phyloP scores from a whole-genome alignment of 2,797 vertebrate species.

The Jordanella pulchra region DNA sequence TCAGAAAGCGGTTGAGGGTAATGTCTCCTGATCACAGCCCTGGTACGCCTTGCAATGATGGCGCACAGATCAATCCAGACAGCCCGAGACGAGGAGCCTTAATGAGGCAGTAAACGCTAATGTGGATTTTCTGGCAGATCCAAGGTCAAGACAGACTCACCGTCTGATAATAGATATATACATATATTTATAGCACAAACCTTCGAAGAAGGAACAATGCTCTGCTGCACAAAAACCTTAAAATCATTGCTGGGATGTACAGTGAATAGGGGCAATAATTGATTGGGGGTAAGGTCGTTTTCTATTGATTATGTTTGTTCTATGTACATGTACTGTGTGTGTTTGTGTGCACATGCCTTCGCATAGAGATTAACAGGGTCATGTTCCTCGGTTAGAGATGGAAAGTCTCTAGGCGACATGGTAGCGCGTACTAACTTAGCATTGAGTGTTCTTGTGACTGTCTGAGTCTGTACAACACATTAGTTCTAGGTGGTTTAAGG shows the following conservation, averaged over 20 bases:
- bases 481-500: slow-evolving; percentile 55
- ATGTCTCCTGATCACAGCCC: slow-evolving; percentile 53
- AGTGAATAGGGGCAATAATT: slow-evolving; percentile 80
- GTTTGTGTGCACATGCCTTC: slow-evolving; percentile 71
- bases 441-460: slow-evolving; percentile 68
- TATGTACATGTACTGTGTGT: slow-evolving; percentile 75
- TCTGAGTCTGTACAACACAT: slow-evolving; percentile 61
- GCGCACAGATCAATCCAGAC: slow-evolving; percentile 55
- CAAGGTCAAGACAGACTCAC: slow-evolving; percentile 61
- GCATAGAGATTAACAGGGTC: slow-evolving; percentile 76
- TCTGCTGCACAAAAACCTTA: slow-evolving; percentile 80
- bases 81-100: slow-evolving; percentile 53
- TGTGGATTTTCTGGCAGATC: slow-evolving; percentile 59
- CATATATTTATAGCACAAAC: slow-evolving; percentile 75
- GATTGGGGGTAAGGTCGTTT: slow-evolving; percentile 67
- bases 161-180: slow-evolving; percentile 60
- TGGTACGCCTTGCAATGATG: slow-evolving; percentile 37
- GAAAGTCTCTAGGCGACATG: slow-evolving; percentile 54
- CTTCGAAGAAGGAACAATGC: slow-evolving; percentile 70
- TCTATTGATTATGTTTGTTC: slow-evolving; percentile 75
- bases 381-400: slow-evolving; percentile 61
- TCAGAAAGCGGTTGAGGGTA: slow-evolving; percentile 36
- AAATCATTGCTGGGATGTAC: slow-evolving; percentile 82
- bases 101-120: slow-evolving; percentile 70
- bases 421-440: slow-evolving; percentile 67